Base-by-base conservation (phyloP, 2,888 invertebrate genomes). In the Chymomyza procnemis region DNA sequence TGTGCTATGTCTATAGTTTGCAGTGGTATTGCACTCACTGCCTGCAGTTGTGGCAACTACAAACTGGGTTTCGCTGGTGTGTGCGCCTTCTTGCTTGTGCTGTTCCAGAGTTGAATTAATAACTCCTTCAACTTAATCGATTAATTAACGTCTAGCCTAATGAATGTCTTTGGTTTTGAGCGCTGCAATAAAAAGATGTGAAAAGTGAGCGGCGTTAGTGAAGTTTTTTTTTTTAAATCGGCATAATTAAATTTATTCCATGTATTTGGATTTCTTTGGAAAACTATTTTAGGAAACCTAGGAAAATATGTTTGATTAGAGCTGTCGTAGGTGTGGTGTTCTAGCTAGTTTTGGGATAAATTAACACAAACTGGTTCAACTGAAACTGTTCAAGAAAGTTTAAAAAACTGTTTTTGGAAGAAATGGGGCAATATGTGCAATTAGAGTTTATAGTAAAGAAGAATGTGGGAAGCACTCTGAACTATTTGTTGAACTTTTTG, bases 141-240 rank as follows among this genome's bases (percentile, higher is more conserved):
- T 41, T 41, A 41, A 41, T 41, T 41, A 41, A 41, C 34, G 34
- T 41, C 34, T 41, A 41, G 34, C 34, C 12, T 41, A 41, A 73
- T 55, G 30, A 64, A 58, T 66, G 65, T 74, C 73, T 82, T 87
- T 83, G 80, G 86, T 87, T 79, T 81, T 77, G 78, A 85, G 86
- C 78, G 78, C 80, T 81, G 84, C 0, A 77, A 79, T 4, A 18
- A 59, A 5, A 19, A 34, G 34, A 22, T 5, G 14, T 0, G 34
- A 41, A 41, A 12, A 41, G n/a, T n/a, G 34, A 41, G 34, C 9
- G 12, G 34, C 12, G 34, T 41, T 41, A 41, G 34, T 12, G 34
- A 1, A 9, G 12, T 9, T 12, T 41, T 12, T 41, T 41, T 12
- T 6, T 30, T 30, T 30, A 30, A 30, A 30, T 30, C 30, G n/a